A percentile compares a stretch with the other conserved stretches of the same genome.
Conservation (phyloP, 2,113 vertebrate species). For the Carettochelys insculpta region DNA sequence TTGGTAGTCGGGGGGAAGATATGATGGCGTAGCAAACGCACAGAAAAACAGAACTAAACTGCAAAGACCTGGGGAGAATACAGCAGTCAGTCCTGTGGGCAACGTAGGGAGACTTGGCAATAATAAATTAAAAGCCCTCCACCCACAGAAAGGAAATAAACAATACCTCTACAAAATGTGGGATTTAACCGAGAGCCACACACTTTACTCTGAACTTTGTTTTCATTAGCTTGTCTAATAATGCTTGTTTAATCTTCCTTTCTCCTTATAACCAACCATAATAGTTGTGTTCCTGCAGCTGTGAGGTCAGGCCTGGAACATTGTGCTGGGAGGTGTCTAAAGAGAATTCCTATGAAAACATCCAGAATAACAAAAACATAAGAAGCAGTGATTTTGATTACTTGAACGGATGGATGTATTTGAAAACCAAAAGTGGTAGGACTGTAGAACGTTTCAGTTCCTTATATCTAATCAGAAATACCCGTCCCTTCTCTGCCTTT, state of each 20-base stretch:
- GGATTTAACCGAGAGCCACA: not conserved
- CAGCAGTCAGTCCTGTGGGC: not conserved
- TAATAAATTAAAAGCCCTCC: not conserved
- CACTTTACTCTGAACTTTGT: not conserved
- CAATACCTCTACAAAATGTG: not conserved
- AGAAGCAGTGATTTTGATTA: not conserved
- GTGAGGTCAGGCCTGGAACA: not conserved
- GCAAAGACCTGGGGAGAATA: not conserved
- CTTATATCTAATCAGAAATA: not conserved
- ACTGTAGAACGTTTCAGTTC: not conserved
- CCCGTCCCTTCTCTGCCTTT: not conserved
- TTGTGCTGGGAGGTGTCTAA: not conserved
- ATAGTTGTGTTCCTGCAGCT: not conserved
- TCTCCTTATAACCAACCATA: not conserved
- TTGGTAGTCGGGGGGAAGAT: not conserved
- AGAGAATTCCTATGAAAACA: not conserved
- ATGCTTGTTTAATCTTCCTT: not conserved
- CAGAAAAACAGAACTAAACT: not conserved
- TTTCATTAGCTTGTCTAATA: not conserved
- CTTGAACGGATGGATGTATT: not conserved
- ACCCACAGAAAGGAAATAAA: not conserved
- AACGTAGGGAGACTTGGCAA: not conserved
- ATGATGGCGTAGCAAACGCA: not conserved
- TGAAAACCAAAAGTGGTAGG: not conserved
- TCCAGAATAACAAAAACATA: not conserved